Percentiles rank a stretch among this genome's conserved stretches.
These are phyloP conservation scores for Drosophila kikkawai DNA, from an alignment of 1,140 invertebrate species.

Conservation along the genomic window DNA sequence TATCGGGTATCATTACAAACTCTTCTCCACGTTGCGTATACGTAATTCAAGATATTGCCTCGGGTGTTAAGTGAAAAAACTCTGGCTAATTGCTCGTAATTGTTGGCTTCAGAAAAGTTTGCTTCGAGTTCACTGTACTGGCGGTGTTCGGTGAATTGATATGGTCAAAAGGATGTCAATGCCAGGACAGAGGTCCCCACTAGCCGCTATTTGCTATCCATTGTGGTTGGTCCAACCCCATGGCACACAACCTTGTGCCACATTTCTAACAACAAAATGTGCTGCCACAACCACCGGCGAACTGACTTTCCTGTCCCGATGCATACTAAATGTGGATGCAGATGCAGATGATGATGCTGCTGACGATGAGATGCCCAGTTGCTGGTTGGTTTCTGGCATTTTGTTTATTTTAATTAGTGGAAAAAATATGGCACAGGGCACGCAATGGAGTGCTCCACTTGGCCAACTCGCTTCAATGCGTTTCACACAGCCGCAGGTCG, in stretches of 20 bases:
- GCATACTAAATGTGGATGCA: conserved; percentile 36
- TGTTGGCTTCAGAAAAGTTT: conserved; percentile 1
- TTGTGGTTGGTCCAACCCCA: conserved; percentile 44
- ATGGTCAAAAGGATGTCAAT: conserved; percentile 45
- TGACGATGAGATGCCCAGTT: conserved; percentile 47
- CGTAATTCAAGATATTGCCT: neutral
- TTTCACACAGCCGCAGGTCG: conserved; percentile 72
- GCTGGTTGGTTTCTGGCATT: conserved; percentile 61
- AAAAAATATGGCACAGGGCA: conserved; percentile 75
- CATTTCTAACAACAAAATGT: conserved; percentile 46
- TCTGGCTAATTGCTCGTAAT: conserved; percentile 28
- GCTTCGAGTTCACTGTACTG: conserved; percentile 12
- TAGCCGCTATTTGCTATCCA: conserved; percentile 25
- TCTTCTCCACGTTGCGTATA: conserved; percentile 7
- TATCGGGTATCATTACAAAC: neutral
- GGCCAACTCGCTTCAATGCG: conserved; percentile 59
- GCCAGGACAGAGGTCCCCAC: conserved; percentile 32
- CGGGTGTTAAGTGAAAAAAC: neutral
- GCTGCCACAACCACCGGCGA: conserved; percentile 32
- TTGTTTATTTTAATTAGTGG: conserved; percentile 84
- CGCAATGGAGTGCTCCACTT: conserved; percentile 77
- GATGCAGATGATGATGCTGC: conserved; percentile 15
- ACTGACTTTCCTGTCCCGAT: conserved; percentile 62
- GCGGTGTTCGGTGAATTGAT: conserved; percentile 18
- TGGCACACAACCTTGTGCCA: conserved; percentile 66